Conservation (phyloP, 92 coral and sea anemone genomes). For the Epizoanthus scotinus region DNA sequence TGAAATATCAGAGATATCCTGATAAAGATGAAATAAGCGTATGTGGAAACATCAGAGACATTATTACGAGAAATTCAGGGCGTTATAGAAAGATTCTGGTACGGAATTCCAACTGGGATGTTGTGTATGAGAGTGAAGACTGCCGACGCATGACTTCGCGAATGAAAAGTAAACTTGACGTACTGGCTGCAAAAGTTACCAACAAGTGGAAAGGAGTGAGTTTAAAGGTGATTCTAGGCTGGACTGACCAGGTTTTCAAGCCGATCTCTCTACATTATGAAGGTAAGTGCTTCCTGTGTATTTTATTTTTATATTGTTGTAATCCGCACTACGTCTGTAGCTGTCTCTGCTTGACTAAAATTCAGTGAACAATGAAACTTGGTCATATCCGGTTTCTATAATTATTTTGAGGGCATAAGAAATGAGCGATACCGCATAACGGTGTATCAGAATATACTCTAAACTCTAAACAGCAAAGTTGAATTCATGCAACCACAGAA, state of each 20-base stretch:
- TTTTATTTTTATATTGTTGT: too few species aligned
- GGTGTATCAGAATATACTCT: too few species aligned
- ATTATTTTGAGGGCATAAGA: too few species aligned
- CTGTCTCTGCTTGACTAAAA: too few species aligned
- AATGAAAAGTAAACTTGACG: slow-evolving; percentile 91
- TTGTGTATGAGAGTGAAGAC: slow-evolving; percentile 69
- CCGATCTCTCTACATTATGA: slow-evolving; percentile 85
- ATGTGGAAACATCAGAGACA: slow-evolving; percentile 90
- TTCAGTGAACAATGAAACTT: too few species aligned
- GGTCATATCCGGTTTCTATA: too few species aligned
- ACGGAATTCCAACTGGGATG: slow-evolving; percentile 74
- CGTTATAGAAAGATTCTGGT: slow-evolving; percentile 87
- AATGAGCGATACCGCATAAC: too few species aligned
- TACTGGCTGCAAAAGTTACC: slow-evolving; percentile 74
- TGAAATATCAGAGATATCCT: slow-evolving; percentile 53
- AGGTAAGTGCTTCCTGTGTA: slow-evolving; percentile 56
- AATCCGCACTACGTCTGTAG: too few species aligned
- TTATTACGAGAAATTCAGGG: slow-evolving; percentile 83
- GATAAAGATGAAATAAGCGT: slow-evolving; percentile 63
- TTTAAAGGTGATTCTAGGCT: slow-evolving; percentile 69
- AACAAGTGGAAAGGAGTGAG: slow-evolving; percentile 58
- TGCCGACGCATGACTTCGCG: slow-evolving; percentile 93
- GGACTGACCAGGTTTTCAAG: slow-evolving; percentile 81
- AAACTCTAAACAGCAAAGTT: too few species aligned
- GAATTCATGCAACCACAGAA: too few species aligned